Evolutionary conservation across 2,113 vertebrate genomes (phyloP), one percentile per base, ranked within the genome.

Genomic region (Nymphicus hollandicus): DNA sequence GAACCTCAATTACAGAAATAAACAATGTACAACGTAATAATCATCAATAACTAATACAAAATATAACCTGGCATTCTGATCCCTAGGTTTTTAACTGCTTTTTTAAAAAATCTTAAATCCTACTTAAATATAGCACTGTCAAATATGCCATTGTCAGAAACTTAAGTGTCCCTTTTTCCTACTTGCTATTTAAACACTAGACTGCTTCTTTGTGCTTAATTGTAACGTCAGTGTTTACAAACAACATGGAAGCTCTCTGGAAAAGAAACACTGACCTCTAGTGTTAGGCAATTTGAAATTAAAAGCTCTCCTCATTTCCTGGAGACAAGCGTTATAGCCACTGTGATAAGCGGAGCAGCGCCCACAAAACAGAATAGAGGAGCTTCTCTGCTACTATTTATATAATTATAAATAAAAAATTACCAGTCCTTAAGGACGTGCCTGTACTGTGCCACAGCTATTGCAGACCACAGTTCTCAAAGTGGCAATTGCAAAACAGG

Each of bases 181-280:
- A 17, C 35, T 64, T 92, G 28, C 39, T 66, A 7, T 70, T 69
- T 82, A 78, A 91, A 65, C 25, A n/a, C 43, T 28, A 28, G 49
- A n/a, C 56, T 52, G 81, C 61, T 53, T 60, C 88, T 96, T 87
- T 92, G 91, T 85, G 66, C 28, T 73, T 44, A 33, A 63, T 35
- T 17, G 33, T 31, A 49, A 88, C 1, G 17, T 43, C 50, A 53
- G 76, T 91, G 86, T 95, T 95, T 92, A 94, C 92, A 88, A 93
- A 96, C 73, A 89, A 74, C 74, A 85, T 1, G 46, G 76, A 74
- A 96, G 91, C 82, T 56, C n/a, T 33, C 27, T 81, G 47, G 56
- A 92, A 91, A 88, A 89, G 96, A 94, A 98, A 97, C 56, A 94
- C 56, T 91, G 95, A 97, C 95, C 97, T 91, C 96, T 97, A 94